Conservation (phyloP, 2,888 invertebrate species). For the Dichetophora obliterata region DNA sequence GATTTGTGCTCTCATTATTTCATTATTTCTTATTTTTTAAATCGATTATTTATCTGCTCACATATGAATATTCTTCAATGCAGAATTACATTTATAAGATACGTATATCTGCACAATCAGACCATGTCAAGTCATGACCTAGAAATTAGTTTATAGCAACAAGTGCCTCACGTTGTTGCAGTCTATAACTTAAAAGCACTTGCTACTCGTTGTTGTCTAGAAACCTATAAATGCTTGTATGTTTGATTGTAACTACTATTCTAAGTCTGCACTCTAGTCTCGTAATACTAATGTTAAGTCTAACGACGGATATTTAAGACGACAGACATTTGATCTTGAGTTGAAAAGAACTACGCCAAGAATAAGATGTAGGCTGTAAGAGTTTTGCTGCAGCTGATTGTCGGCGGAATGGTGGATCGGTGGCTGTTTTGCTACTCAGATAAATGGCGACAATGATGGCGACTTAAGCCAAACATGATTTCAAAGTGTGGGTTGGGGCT, state of each 20-base stretch:
- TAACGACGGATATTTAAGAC: background rate
- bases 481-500: background rate
- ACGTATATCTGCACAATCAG: background rate
- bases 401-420: background rate
- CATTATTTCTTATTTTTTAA: no score
- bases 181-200: background rate
- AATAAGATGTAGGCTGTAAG: constrained; percentile 19
- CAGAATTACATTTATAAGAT: no score
- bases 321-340: constrained; percentile 18
- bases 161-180: background rate
- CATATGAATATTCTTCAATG: no score
- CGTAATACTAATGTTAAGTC: background rate
- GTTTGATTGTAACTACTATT: background rate
- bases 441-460: background rate
- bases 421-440: background rate
- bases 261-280: background rate
- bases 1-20: no score
- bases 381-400: constrained; percentile 1
- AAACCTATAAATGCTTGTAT: background rate
- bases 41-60: no score
- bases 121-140: background rate
- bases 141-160: background rate
- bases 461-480: background rate
- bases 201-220: background rate
- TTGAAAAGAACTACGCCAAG: constrained; percentile 10